A percentile compares a stretch with the other conserved stretches of the same genome.
phyloP scores from a whole-genome alignment of 2,888 invertebrate genomes.

The Drosophila meridionalis region DNA sequence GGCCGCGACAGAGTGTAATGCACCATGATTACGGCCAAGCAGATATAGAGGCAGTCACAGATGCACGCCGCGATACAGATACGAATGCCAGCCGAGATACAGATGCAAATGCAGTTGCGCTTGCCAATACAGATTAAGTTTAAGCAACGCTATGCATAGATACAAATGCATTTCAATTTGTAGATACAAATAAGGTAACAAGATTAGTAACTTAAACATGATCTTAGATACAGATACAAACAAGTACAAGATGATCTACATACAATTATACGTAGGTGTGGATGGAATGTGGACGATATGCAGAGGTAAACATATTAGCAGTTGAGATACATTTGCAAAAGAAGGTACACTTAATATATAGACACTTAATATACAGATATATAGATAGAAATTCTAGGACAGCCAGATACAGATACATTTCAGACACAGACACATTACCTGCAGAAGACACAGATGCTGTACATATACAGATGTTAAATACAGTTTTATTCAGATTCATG shows the following conservation, averaged over 20 bases:
- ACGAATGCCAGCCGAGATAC: background rate
- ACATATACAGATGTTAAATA: too few relatives aligned
- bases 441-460: background rate
- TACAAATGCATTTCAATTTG: background rate
- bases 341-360: too few relatives aligned
- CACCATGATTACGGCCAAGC: constrained; percentile 36
- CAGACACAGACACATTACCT: background rate
- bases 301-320: too few relatives aligned
- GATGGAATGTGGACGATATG: too few relatives aligned
- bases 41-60: constrained; percentile 1
- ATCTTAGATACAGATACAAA: background rate
- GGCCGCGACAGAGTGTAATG: constrained; percentile 51
- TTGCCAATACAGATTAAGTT: background rate
- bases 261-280: background rate
- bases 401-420: background rate
- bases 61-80: background rate
- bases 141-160: background rate
- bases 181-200: background rate
- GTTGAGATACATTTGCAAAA: too few relatives aligned
- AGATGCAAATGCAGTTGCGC: background rate
- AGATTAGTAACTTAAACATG: background rate
- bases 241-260: background rate
- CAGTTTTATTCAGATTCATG: too few relatives aligned
- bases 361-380: background rate
- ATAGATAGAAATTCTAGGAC: background rate